A percentile compares a stretch with the other conserved stretches of the same genome.
Evolutionary conservation across 1,140 invertebrate genomes (phyloP).

Genomic region (Melipona quadrifasciata): DNA sequence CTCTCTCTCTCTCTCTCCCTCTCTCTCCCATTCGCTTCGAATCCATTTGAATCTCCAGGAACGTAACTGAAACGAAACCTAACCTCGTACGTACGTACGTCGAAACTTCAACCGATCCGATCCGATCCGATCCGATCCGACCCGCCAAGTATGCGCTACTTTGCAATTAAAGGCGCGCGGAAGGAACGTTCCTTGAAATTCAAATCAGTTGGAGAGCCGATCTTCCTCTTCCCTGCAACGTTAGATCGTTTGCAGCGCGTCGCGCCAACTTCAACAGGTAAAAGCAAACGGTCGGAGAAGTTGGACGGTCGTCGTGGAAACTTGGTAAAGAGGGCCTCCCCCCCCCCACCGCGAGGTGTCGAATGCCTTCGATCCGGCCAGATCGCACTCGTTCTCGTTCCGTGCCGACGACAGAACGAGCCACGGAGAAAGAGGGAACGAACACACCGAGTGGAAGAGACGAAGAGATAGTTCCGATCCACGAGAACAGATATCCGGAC

Average conservation of each 20-base stretch:
- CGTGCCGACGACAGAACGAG: background rate
- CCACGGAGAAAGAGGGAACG: background rate
- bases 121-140: no score
- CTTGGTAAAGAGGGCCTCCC: slow-evolving; percentile 50
- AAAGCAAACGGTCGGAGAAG: slow-evolving; percentile 7
- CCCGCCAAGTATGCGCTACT: no score
- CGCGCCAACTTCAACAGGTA: slow-evolving; percentile 34
- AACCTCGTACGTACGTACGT: no score
- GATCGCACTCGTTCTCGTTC: background rate
- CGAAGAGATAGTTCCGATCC: slow-evolving; percentile 38
- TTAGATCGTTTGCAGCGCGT: background rate
- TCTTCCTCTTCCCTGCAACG: no score
- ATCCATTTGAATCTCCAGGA: background rate
- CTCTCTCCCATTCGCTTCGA: background rate
- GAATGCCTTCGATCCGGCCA: slow-evolving; percentile 21
- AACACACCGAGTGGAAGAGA: background rate
- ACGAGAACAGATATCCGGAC: slow-evolving; percentile 56
- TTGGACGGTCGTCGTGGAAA: slow-evolving; percentile 45
- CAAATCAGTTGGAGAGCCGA: no score
- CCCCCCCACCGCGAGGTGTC: no score
- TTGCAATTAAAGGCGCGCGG: no score
- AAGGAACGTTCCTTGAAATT: no score
- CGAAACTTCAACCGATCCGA: no score
- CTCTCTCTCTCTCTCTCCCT: background rate
- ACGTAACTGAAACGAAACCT: background rate